Evolutionary conservation across 2,113 vertebrate species (phyloP).

Genomic region (Dicrurus megarhynchus): DNA sequence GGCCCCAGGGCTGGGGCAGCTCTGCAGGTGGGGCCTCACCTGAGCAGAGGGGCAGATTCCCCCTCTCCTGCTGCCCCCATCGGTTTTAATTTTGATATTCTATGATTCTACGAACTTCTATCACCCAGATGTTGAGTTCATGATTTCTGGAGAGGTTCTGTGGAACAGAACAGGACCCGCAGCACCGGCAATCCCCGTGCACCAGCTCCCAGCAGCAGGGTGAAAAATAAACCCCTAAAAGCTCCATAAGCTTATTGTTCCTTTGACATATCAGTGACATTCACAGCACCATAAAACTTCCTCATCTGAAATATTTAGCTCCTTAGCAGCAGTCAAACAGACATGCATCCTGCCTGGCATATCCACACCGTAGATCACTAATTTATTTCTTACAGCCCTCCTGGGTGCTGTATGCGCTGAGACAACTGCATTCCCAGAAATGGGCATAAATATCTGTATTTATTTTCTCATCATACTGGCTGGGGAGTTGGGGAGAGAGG

Average conservation of each 20-base stretch:
- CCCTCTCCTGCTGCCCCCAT: background rate
- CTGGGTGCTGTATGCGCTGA: slow-evolving; percentile 3
- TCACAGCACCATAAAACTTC: background rate
- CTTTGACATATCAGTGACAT: background rate
- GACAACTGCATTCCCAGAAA: slow-evolving; percentile 16
- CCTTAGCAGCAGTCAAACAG: background rate
- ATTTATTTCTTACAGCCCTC: slow-evolving; percentile 16
- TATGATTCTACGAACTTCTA: fast-evolving
- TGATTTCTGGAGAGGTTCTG: background rate
- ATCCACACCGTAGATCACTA: background rate
- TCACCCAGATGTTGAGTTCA: fast-evolving
- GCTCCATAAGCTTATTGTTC: background rate
- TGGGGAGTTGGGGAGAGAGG: slow-evolving; percentile 14
- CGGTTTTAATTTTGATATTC: background rate
- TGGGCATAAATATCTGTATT: slow-evolving; percentile 40
- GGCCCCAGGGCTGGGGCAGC: background rate
- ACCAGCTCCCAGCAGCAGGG: background rate
- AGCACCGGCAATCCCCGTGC: background rate
- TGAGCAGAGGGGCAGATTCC: background rate
- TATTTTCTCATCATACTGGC: slow-evolving; percentile 47
- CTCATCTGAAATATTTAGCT: slow-evolving; percentile 9
- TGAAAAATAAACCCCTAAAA: background rate
- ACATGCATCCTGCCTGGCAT: background rate
- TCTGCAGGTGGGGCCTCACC: background rate
- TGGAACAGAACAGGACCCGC: background rate